Conservation (phyloP, 2,797 vertebrate species). For the Spinus olivaceus region DNA sequence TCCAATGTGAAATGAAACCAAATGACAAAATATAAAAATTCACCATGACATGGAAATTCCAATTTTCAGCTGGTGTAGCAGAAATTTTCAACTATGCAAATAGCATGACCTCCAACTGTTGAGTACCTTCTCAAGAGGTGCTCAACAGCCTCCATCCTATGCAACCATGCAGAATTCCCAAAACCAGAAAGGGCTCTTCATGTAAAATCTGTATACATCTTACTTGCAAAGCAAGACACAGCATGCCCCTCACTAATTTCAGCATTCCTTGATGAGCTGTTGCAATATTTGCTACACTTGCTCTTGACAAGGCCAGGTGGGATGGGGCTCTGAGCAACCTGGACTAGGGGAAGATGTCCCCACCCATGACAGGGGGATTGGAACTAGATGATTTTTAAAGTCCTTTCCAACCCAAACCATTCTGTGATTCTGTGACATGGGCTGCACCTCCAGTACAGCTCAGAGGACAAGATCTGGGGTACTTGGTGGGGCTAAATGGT, state of each 20-base stretch:
- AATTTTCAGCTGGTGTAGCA: background rate
- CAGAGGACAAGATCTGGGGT: fast-evolving
- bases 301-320: background rate
- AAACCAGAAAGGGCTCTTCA: background rate
- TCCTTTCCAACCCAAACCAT: background rate
- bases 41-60: background rate
- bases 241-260: background rate
- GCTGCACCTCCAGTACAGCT: background rate
- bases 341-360: background rate
- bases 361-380: fast-evolving
- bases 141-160: background rate
- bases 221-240: background rate
- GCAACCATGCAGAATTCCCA: background rate
- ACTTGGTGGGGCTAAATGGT: background rate
- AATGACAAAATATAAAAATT: background rate
- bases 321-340: background rate
- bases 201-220: background rate
- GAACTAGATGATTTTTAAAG: background rate
- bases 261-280: background rate
- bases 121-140: background rate
- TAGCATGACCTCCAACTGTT: background rate
- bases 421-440: background rate
- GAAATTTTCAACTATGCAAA: background rate
- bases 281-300: background rate
- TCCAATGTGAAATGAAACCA: background rate